Evolutionary conservation across 2,888 invertebrate genomes (phyloP).

Genomic region (Leptodirus hochenwartii): DNA sequence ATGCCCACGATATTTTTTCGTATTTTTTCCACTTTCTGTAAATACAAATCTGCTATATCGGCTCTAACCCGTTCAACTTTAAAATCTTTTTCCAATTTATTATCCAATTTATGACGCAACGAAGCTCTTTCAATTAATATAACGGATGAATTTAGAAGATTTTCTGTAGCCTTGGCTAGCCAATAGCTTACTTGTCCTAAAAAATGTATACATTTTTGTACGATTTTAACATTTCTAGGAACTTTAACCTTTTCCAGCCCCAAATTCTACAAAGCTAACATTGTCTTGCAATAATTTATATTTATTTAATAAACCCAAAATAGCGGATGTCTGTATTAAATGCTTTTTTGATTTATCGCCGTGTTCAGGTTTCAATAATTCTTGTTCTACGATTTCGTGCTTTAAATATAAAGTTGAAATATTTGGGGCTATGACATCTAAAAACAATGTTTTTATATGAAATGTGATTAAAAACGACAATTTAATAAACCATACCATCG

Average conservation of each 20-base stretch:
- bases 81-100: slow-evolving; percentile 30
- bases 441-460: slow-evolving; percentile 3
- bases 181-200: slow-evolving; percentile 63
- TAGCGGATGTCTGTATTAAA: slow-evolving; percentile 56
- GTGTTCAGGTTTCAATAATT: slow-evolving; percentile 33
- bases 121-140: slow-evolving; percentile 64
- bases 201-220: slow-evolving; percentile 6
- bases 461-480: slow-evolving; percentile 4
- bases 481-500: slow-evolving; percentile 15
- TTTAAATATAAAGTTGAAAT: slow-evolving; percentile 26
- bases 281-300: slow-evolving; percentile 37
- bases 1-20: slow-evolving; percentile 44
- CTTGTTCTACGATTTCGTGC: slow-evolving; percentile 30
- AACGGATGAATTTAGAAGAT: slow-evolving; percentile 29
- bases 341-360: slow-evolving; percentile 51
- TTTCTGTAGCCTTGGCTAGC: slow-evolving; percentile 42
- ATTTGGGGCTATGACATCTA: slow-evolving; percentile 19
- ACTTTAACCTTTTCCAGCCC: slow-evolving; percentile 65
- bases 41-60: slow-evolving; percentile 61
- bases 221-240: background rate
- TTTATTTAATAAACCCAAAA: slow-evolving; percentile 49
- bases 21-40: slow-evolving; percentile 35
- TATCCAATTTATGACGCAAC: slow-evolving; percentile 66
- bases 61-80: slow-evolving; percentile 31
- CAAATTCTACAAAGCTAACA: slow-evolving; percentile 70